Evolutionary conservation across 2,113 vertebrate species (phyloP), one percentile per base, ranked within the genome.

Genomic region (Climacteris rufus): DNA sequence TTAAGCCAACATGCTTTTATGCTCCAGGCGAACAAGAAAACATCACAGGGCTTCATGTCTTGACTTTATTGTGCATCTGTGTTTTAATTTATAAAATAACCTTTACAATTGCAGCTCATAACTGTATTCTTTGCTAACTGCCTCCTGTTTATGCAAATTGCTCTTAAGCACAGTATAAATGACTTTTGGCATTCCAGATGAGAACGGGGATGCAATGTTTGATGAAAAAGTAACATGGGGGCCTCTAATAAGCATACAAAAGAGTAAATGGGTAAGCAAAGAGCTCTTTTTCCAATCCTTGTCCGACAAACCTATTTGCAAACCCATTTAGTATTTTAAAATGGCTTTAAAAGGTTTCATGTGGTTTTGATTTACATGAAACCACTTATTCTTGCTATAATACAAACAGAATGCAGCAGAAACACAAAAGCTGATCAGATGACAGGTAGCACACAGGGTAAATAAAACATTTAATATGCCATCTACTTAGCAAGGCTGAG

Each of bases 351-450:
- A 96, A 95, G 86, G 91, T 96, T 97, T 87, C 65, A 83, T 94
- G 68, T 3, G 52, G 87, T 88, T 96, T 93, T 95, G 96, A 97
- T 98, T 97, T 96, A 89, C 72, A 96, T 76, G 72, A 93, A 97
- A 85, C 85, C 94, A 93, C 84, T 97, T 96, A 81, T 42, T 97
- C 94, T 94, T 83, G 76, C 77, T 80, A 90, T 91, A 95, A 95
- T 56, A 69, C 68, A 88, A 69, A 88, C 27, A 71, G 70, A 97
- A 96, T 74, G 63, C 75, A 97, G 89, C 75, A 96, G 64, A 89
- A 97, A 95, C 64, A 72, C 93, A 96, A 97, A 98, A 96, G 79
- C 59, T 91, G 95, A 95, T 94, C 97, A 97, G 95, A 89, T 85
- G 93, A 94, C 83, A 96, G 83, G 89, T 94, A 97, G 93, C 80